phyloP scores from a whole-genome alignment of 2,888 invertebrate genomes.

The Oxytorus armatus region DNA sequence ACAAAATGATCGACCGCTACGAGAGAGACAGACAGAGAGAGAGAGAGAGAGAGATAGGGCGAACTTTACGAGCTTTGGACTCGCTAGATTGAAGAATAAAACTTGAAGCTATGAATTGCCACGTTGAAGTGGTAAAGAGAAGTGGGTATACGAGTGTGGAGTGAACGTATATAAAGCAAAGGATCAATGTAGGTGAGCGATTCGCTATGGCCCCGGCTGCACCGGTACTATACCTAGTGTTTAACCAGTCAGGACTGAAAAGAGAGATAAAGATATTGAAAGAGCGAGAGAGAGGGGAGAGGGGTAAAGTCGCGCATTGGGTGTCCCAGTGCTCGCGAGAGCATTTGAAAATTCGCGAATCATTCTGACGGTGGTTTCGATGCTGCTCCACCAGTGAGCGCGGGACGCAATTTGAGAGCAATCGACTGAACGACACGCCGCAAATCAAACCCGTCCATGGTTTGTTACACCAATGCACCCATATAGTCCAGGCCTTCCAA shows the following conservation, averaged over 20 bases:
- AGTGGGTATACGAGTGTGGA: constrained; percentile 20
- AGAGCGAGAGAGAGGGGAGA: constrained; percentile 1
- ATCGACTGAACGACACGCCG: constrained; percentile 83
- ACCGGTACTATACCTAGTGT: constrained; percentile 14
- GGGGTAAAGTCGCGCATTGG: constrained; percentile 37
- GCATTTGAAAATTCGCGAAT: constrained; percentile 59
- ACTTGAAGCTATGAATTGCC: constrained; percentile 49
- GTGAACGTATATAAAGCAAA: constrained; percentile 15
- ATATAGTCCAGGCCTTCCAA: constrained; percentile 43
- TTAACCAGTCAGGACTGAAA: constrained; percentile 3
- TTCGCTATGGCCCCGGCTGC: constrained; percentile 19
- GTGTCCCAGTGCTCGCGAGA: constrained; percentile 30
- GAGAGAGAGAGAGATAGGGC: constrained; percentile 7
- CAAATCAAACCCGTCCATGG: constrained; percentile 82
- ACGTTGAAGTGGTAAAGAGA: constrained; percentile 43
- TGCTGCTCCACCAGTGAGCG: constrained; percentile 71
- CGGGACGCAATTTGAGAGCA: constrained; percentile 82
- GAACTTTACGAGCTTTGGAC: constrained; percentile 37
- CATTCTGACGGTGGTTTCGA: constrained; percentile 69
- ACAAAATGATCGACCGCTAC: too few relatives aligned
- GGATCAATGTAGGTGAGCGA: constrained; percentile 18
- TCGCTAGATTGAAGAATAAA: constrained; percentile 40
- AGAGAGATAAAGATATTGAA: neutral
- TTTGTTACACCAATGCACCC: constrained; percentile 66
- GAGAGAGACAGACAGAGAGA: neutral